Evolutionary conservation across 2,888 invertebrate species (phyloP).

Genomic region (Drosophila helvetica): DNA sequence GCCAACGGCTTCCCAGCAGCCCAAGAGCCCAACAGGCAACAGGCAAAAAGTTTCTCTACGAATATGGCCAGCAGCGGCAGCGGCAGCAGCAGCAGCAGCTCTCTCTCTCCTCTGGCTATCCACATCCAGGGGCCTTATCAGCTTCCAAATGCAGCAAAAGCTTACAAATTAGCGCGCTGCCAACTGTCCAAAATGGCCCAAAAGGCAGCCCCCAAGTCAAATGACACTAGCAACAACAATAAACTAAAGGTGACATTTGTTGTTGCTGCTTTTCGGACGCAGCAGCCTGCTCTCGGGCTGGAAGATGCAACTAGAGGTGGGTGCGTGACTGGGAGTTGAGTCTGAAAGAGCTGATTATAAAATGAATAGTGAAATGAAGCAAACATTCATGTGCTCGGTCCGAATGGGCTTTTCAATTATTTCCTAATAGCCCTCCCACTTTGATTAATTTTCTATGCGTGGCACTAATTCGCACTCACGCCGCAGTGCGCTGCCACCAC

Average conservation of each 20-base stretch:
- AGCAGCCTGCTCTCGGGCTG: conserved; percentile 37
- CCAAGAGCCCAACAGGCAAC: too few species aligned
- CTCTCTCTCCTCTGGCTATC: conserved; percentile 34
- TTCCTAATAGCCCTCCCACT: not conserved
- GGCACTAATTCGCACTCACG: not conserved
- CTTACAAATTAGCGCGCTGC: conserved; percentile 79
- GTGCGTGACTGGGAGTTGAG: conserved; percentile 10
- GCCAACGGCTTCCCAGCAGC: conserved; percentile 13
- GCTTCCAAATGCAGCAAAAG: conserved; percentile 68
- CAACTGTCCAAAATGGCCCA: conserved; percentile 73
- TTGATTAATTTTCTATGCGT: not conserved
- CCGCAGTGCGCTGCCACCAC: conserved; percentile 2
- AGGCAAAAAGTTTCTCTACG: conserved; percentile 68
- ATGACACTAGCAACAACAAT: conserved; percentile 79
- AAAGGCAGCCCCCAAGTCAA: conserved; percentile 76
- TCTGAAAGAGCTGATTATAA: too few species aligned
- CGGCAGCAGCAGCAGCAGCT: conserved; percentile 7
- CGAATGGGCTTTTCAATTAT: not conserved
- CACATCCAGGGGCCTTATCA: conserved; percentile 68
- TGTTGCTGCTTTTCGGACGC: conserved; percentile 44
- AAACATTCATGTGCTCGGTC: too few species aligned
- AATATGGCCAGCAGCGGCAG: conserved; percentile 62
- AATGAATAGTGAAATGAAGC: too few species aligned
- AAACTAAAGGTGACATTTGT: conserved; percentile 78
- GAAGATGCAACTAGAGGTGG: conserved; percentile 15